A percentile compares a stretch with the other conserved stretches of the same genome.
These are phyloP conservation scores for Melikaiella ostensackeni DNA, from an alignment of 2,888 invertebrate species.

Conservation along the genomic window DNA sequence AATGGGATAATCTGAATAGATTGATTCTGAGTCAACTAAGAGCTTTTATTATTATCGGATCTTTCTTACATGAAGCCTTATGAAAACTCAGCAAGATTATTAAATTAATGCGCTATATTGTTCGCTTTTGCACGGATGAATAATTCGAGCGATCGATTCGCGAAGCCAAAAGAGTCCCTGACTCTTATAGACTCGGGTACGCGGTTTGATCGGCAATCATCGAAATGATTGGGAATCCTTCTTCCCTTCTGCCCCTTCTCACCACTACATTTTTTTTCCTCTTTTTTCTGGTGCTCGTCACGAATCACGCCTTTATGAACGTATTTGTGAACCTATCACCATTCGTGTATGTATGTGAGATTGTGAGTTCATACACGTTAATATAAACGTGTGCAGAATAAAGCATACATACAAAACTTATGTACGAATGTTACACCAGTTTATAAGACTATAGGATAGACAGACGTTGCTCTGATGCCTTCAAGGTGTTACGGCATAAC, in stretches of 20 bases:
- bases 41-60: neutral
- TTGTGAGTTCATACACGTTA: constrained; percentile 21
- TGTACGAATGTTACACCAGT: constrained; percentile 51
- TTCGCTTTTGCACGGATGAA: constrained; percentile 46
- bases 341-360: constrained; percentile 20
- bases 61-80: constrained; percentile 15
- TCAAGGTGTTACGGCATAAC: constrained; percentile 73
- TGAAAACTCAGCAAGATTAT: constrained; percentile 21
- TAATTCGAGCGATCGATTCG: constrained; percentile 48
- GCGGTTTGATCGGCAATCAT: constrained; percentile 45
- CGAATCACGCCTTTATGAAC: constrained; percentile 36
- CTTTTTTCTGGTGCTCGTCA: constrained; percentile 26
- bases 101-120: constrained; percentile 36
- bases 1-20: too few species aligned
- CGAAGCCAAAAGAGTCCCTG: constrained; percentile 42
- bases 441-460: constrained; percentile 47
- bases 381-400: constrained; percentile 39
- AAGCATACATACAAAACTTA: constrained; percentile 44
- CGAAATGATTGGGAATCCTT: constrained; percentile 44
- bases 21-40: too few species aligned
- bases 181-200: constrained; percentile 36
- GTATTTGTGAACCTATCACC: constrained; percentile 26
- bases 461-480: constrained; percentile 62
- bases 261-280: neutral
- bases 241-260: constrained; percentile 25